A percentile compares a stretch with the other conserved stretches of the same genome.
These are phyloP conservation scores for Caenorhabditis sp. DNA, from an alignment of 2,888 invertebrate genomes.

Conservation along the genomic window DNA sequence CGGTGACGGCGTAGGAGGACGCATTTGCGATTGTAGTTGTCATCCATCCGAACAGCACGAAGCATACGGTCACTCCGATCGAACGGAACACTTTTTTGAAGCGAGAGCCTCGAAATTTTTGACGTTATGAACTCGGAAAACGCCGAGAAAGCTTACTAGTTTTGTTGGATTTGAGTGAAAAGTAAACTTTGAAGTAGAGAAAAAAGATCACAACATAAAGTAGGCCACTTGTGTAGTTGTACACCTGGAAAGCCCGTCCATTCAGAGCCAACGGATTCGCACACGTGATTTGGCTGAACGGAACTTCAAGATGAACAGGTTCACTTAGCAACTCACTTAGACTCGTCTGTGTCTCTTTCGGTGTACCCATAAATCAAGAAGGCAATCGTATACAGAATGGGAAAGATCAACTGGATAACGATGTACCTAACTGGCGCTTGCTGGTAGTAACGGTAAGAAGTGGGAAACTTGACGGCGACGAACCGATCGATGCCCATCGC, in stretches of 20 bases:
- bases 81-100: slow-evolving; percentile 59
- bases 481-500: slow-evolving; percentile 60
- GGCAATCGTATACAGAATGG: slow-evolving; percentile 23
- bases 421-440: slow-evolving; percentile 38
- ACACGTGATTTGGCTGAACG: slow-evolving; percentile 50
- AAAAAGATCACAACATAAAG: slow-evolving; percentile 46
- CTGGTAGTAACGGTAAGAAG: slow-evolving; percentile 55
- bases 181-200: slow-evolving; percentile 42
- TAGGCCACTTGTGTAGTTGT: slow-evolving; percentile 49
- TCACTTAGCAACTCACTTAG: too few species aligned
- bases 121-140: background rate
- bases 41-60: slow-evolving; percentile 58
- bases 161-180: slow-evolving; percentile 41
- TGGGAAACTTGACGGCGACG: slow-evolving; percentile 58
- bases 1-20: slow-evolving; percentile 31
- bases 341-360: slow-evolving; percentile 20
- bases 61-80: slow-evolving; percentile 48
- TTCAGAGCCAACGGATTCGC: slow-evolving; percentile 53
- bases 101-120: slow-evolving; percentile 20
- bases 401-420: slow-evolving; percentile 41
- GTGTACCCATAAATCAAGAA: slow-evolving; percentile 37
- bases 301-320: too few species aligned
- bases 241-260: slow-evolving; percentile 42
- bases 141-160: slow-evolving; percentile 36
- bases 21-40: slow-evolving; percentile 52